phyloP scores from a whole-genome alignment of 2,113 vertebrate genomes.

The Protobothrops flavoviridis region DNA sequence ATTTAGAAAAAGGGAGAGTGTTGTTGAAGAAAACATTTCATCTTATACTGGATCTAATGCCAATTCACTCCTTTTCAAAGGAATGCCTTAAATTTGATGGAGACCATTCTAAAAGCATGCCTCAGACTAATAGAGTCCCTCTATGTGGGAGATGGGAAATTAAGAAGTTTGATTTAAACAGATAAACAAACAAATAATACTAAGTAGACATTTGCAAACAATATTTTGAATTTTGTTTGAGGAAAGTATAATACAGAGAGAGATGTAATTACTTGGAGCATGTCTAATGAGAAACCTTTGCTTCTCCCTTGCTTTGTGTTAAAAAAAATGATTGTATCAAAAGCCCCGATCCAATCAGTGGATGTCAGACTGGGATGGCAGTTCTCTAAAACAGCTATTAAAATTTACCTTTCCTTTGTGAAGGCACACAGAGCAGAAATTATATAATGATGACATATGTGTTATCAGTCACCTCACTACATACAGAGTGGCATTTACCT shows the following conservation, averaged over 20 bases:
- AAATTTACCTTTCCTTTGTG: not conserved
- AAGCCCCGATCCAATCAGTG: not conserved
- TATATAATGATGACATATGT: not conserved
- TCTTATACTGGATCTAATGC: not conserved
- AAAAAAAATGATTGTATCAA: not conserved
- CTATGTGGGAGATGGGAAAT: not conserved
- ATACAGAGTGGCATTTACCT: not conserved
- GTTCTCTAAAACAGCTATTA: not conserved
- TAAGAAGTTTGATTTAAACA: not conserved
- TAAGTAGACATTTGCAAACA: constrained; percentile 20
- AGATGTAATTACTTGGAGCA: not conserved
- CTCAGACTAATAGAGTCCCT: not conserved
- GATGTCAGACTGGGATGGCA: not conserved
- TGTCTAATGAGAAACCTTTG: not conserved
- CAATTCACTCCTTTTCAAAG: constrained; percentile 28
- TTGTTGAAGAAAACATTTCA: constrained; percentile 4
- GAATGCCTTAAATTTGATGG: constrained; percentile 18
- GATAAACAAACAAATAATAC: not conserved
- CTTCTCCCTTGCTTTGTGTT: not conserved
- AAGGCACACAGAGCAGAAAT: not conserved
- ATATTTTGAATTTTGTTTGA: constrained; percentile 6
- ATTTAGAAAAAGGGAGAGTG: not conserved
- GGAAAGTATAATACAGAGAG: not conserved
- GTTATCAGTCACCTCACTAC: not conserved
- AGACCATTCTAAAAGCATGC: not conserved